phyloP scores from a whole-genome alignment of 2,113 vertebrate species.

The Dromaius novaehollandiae region DNA sequence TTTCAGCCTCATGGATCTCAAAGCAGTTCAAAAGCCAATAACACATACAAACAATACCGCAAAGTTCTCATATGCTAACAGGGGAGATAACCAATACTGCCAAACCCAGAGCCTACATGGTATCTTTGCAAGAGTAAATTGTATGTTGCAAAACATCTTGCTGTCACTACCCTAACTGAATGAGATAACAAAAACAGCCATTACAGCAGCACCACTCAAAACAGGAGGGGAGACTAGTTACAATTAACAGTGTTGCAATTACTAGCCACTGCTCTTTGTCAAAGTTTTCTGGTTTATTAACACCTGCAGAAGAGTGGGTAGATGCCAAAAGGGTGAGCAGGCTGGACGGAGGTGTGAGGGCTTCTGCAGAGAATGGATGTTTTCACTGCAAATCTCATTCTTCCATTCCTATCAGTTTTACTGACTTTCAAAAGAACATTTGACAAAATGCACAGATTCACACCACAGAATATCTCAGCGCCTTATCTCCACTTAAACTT shows the following conservation, averaged over 20 bases:
- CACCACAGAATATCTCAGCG: not conserved
- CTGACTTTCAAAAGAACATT: not conserved
- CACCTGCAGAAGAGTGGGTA: not conserved
- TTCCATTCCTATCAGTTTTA: not conserved
- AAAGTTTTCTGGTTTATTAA: not conserved
- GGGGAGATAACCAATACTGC: not conserved
- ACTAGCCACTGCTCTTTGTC: not conserved
- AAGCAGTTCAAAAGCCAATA: not conserved
- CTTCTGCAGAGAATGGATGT: not conserved
- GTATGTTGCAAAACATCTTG: not conserved
- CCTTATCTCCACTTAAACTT: not conserved
- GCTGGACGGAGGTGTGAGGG: not conserved
- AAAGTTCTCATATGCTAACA: rapidly evolving
- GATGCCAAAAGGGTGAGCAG: not conserved
- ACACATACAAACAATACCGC: not conserved
- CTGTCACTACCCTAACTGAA: not conserved
- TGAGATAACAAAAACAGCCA: not conserved
- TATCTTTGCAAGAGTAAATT: not conserved
- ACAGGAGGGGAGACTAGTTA: not conserved
- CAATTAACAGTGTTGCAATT: not conserved
- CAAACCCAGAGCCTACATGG: not conserved
- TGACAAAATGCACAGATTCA: not conserved
- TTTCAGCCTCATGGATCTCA: not conserved
- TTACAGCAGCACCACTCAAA: not conserved
- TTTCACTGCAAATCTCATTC: not conserved